Base-by-base conservation (phyloP, 2,888 invertebrate species). In the Leucoptera coffeella region DNA sequence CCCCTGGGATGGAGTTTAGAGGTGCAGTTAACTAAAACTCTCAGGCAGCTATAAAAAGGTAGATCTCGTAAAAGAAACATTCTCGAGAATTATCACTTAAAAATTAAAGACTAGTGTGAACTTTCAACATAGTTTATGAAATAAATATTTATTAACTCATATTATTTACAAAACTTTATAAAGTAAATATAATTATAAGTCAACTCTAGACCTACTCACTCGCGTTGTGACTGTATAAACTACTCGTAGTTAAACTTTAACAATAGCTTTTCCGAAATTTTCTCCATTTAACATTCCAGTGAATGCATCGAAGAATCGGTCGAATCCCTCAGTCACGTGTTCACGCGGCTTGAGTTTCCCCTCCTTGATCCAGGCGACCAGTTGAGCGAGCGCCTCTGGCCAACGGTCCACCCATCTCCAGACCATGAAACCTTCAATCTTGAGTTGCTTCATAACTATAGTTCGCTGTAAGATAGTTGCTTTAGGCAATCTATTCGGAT, bases 241-340 rank as follows among this genome's bases (percentile, higher is more conserved):
- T n/a, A n/a, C n/a, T n/a, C n/a, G n/a, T 19, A 20, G 22, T 51
- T 45, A 73, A 4, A 56, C 59, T 51, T 73, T 67, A 15, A 81
- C 69, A 30, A 80, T 50, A 14, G 77, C 74, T 54, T 82, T 81
- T 15, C 81, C 80, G 22, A 48, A 46, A 45, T 75, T 78, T 27
- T 71, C 62, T 15, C 80, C 80, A n/a, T 34, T 33, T 3, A 51
- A 43, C 51, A 81, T 61, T 5, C 64, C 74, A 23, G 69, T 47
- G 35, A 81, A 78, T n/a, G 80, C 79, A 21, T 74, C 53, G 6
- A 74, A 75, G 56, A 76, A 67, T 32, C 78, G 77, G 31, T 78
- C 77, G 42, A 82, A 80, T 8, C 80, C 81, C 27, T 75, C 58
- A 0, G 75, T 77, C 0, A 77, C 43, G 0, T 77, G 77, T 48